These are phyloP conservation scores for Galagoides demidoff DNA, from an alignment of 2,797 vertebrate genomes.

Conservation along the genomic window DNA sequence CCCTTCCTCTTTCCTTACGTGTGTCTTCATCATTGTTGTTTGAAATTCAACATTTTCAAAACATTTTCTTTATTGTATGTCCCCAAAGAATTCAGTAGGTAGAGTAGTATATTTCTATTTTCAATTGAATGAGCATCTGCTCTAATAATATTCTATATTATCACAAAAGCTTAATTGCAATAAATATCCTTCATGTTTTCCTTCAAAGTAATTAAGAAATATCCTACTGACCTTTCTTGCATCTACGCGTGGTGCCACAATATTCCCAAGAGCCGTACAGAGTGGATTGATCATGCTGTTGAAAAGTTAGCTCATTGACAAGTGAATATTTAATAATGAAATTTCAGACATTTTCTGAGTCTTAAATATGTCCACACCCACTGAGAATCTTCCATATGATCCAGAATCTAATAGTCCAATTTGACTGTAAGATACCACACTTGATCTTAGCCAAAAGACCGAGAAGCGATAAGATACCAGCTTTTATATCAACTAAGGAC, in stretches of 20 bases:
- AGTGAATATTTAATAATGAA: background rate
- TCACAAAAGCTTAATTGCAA: background rate
- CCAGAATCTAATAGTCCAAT: background rate
- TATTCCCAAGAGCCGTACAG: background rate
- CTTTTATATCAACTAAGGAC: background rate
- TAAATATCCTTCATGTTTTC: background rate
- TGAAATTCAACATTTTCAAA: background rate
- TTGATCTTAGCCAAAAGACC: no score
- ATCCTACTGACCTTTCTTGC: background rate
- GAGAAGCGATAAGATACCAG: background rate
- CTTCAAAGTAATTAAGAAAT: background rate
- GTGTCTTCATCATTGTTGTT: background rate
- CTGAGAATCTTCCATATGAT: background rate
- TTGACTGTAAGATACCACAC: background rate
- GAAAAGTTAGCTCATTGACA: background rate
- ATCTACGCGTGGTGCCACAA: background rate
- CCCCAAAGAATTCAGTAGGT: background rate
- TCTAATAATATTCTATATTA: background rate
- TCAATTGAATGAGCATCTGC: background rate
- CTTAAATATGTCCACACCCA: background rate
- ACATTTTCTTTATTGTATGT: background rate
- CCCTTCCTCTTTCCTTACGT: rapidly evolving
- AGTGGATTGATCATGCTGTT: background rate
- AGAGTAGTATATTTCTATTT: background rate
- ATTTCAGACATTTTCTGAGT: background rate